Evolutionary conservation across 2,113 vertebrate genomes (phyloP).

Genomic region (Mobula birostris): DNA sequence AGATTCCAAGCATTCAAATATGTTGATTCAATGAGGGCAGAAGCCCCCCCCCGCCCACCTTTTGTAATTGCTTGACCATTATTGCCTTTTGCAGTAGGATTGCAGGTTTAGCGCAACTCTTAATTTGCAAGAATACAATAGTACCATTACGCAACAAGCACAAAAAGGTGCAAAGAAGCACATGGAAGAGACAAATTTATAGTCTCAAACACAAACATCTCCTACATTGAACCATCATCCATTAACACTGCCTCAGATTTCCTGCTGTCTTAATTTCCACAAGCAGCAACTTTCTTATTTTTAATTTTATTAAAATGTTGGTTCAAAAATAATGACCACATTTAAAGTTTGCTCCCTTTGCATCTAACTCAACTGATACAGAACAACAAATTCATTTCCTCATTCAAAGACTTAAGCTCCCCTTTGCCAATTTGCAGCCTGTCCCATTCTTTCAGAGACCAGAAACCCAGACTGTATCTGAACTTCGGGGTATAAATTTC

Average conservation of each 20-base stretch:
- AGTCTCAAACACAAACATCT: background rate
- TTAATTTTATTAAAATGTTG: background rate
- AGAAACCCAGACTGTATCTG: background rate
- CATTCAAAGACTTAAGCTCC: background rate
- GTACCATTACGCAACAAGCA: conserved; percentile 26
- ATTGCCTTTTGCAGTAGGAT: background rate
- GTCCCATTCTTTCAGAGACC: conserved; percentile 1
- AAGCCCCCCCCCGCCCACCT: background rate
- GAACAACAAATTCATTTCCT: background rate
- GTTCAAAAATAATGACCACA: background rate
- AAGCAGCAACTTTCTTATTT: conserved; percentile 15
- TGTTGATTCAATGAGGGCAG: background rate
- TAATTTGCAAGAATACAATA: conserved; percentile 20
- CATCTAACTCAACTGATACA: conserved; percentile 12
- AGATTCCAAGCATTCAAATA: background rate
- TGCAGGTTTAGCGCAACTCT: conserved; percentile 6
- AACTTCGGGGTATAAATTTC: background rate
- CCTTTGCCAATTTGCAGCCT: background rate
- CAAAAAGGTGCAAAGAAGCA: background rate
- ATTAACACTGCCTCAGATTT: background rate
- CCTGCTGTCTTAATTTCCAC: background rate
- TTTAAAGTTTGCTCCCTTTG: conserved; percentile 18
- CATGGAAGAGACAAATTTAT: background rate
- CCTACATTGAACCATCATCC: conserved; percentile 14
- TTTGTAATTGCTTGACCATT: background rate